Percentiles rank a stretch among this genome's conserved stretches.
phyloP scores from a whole-genome alignment of 2,888 invertebrate genomes.

The Ernsta delagoae region DNA sequence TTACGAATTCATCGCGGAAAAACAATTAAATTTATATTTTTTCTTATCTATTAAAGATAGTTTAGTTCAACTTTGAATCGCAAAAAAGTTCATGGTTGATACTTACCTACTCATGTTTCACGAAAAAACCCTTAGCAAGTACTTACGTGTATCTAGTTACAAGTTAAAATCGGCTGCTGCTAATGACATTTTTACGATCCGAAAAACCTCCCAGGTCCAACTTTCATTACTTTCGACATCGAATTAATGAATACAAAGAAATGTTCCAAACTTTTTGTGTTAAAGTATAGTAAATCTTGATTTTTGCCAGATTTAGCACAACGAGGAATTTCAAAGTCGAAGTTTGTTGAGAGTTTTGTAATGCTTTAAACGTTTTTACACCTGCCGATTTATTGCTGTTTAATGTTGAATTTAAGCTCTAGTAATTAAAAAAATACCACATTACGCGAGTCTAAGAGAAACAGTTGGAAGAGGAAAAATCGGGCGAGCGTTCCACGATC shows the following conservation, averaged over 20 bases:
- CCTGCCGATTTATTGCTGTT: background rate
- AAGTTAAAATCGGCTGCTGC: background rate
- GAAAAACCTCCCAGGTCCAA: background rate
- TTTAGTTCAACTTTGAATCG: too few species aligned
- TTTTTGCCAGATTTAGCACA: constrained; percentile 1
- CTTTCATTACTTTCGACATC: background rate
- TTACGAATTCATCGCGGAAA: too few species aligned
- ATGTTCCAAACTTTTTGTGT: constrained; percentile 5
- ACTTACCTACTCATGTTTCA: too few species aligned
- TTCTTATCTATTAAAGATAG: too few species aligned
- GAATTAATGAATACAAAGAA: constrained; percentile 12
- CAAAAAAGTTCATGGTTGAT: too few species aligned
- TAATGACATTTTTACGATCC: constrained; percentile 6
- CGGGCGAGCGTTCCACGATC: too few species aligned
- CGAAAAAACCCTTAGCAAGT: background rate
- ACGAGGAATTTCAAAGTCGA: background rate
- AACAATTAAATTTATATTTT: too few species aligned
- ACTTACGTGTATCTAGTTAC: background rate
- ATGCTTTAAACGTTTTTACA: background rate
- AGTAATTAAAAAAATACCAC: too few species aligned
- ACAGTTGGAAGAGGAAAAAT: too few species aligned
- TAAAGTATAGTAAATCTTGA: constrained; percentile 9
- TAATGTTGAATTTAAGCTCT: too few species aligned
- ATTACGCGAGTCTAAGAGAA: too few species aligned
- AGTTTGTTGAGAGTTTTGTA: background rate